Evolutionary conservation across 2,888 invertebrate genomes (phyloP).

Genomic region (Tiphia femorata): DNA sequence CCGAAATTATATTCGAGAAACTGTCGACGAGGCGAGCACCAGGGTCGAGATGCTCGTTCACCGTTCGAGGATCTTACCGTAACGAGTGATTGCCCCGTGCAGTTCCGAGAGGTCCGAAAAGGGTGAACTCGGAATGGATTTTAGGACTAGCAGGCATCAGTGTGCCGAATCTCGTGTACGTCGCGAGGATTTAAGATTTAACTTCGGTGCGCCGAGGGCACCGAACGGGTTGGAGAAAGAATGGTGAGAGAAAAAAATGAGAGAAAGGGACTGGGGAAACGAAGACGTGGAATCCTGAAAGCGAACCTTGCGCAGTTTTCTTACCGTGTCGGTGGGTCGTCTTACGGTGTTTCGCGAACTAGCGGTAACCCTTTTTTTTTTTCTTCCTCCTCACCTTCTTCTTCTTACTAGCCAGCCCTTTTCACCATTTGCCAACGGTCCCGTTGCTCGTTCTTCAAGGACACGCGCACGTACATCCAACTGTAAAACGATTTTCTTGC

Average conservation of each 20-base stretch:
- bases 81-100: too few relatives aligned
- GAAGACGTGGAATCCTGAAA: conserved; percentile 2
- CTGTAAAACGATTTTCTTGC: conserved; percentile 37
- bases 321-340: conserved; percentile 34
- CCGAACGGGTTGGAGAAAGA: not conserved
- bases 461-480: conserved; percentile 38
- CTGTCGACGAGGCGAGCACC: too few relatives aligned
- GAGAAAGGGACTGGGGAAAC: conserved; percentile 16
- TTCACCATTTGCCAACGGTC: too few relatives aligned
- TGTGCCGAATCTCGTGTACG: too few relatives aligned
- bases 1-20: too few relatives aligned
- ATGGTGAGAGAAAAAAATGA: not conserved
- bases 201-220: not conserved
- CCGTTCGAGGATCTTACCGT: too few relatives aligned
- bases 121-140: too few relatives aligned
- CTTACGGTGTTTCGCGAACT: conserved; percentile 47
- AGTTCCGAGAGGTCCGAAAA: not conserved
- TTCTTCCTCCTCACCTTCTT: conserved; percentile 24
- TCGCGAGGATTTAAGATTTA: too few relatives aligned
- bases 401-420: too few relatives aligned
- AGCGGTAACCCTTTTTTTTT: conserved; percentile 46
- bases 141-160: too few relatives aligned
- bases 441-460: conserved; percentile 44
- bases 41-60: too few relatives aligned
- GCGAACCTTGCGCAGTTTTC: too few relatives aligned